Evolutionary conservation across 2,113 vertebrate genomes (phyloP).

Genomic region (Cyprinodon variegatus): DNA sequence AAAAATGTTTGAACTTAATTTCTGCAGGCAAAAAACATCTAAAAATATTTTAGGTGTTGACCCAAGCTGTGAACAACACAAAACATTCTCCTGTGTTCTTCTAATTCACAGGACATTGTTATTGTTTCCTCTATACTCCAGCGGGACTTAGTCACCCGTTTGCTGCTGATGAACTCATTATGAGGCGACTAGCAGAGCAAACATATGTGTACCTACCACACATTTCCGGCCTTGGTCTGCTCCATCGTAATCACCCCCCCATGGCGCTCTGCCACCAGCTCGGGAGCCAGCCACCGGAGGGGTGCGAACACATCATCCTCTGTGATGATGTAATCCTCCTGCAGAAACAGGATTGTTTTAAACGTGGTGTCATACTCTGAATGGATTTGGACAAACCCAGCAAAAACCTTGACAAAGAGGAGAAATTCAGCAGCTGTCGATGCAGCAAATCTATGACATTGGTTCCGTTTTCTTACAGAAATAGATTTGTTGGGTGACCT

Average conservation of each 20-base stretch:
- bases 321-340: slow-evolving; percentile 97
- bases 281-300: slow-evolving; percentile 95
- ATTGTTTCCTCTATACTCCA: no score
- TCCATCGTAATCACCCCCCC: slow-evolving; percentile 91
- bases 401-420: not conserved
- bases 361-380: not conserved
- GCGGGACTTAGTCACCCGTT: no score
- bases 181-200: slow-evolving; percentile 1
- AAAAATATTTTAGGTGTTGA: no score
- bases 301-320: slow-evolving; percentile 90
- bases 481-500: slow-evolving; percentile 66
- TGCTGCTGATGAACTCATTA: no score
- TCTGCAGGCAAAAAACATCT: no score
- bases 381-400: not conserved
- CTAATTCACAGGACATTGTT: no score
- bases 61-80: no score
- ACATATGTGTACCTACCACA: slow-evolving; percentile 86
- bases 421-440: not conserved
- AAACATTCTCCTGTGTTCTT: no score
- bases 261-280: slow-evolving; percentile 92
- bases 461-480: slow-evolving; percentile 56
- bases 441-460: not conserved
- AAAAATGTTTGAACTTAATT: no score
- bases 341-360: slow-evolving; percentile 8
- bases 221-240: slow-evolving; percentile 91